phyloP scores from a whole-genome alignment of 2,113 vertebrate species.

The Acrocephalus arundinaceus region DNA sequence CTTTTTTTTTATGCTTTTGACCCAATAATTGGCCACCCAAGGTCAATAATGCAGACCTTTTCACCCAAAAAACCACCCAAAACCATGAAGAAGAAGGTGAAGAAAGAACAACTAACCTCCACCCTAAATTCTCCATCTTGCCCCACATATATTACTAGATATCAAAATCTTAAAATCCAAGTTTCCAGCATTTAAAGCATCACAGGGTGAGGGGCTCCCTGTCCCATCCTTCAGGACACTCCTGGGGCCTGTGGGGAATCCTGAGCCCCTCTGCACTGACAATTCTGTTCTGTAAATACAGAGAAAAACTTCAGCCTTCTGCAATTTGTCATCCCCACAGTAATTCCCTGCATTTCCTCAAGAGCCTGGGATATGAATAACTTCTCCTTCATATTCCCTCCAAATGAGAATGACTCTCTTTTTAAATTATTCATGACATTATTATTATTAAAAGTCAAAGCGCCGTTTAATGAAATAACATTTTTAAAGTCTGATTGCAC shows the following conservation, averaged over 20 bases:
- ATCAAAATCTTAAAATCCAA: too few species aligned
- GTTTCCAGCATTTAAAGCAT: too few species aligned
- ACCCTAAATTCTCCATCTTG: too few species aligned
- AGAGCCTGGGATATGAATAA: not conserved
- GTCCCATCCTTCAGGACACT: not conserved
- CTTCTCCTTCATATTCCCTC: not conserved
- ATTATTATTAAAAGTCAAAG: conserved; percentile 39
- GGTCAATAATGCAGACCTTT: too few species aligned
- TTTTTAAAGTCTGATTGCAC: not conserved
- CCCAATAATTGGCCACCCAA: too few species aligned
- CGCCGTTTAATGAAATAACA: not conserved
- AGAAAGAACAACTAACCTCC: too few species aligned
- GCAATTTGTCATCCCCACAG: not conserved
- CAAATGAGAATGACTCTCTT: not conserved
- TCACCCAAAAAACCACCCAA: too few species aligned
- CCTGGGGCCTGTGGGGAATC: not conserved
- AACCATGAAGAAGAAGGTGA: too few species aligned
- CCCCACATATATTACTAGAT: too few species aligned
- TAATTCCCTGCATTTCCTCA: not conserved
- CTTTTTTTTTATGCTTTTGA: too few species aligned
- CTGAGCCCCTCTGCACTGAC: not conserved
- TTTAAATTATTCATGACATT: conserved; percentile 27
- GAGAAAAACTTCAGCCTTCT: not conserved
- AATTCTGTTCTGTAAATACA: not conserved
- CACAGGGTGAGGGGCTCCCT: accelerated